Evolutionary conservation across 2,888 invertebrate genomes (phyloP).

Genomic region (Cosmopolites sordidus): DNA sequence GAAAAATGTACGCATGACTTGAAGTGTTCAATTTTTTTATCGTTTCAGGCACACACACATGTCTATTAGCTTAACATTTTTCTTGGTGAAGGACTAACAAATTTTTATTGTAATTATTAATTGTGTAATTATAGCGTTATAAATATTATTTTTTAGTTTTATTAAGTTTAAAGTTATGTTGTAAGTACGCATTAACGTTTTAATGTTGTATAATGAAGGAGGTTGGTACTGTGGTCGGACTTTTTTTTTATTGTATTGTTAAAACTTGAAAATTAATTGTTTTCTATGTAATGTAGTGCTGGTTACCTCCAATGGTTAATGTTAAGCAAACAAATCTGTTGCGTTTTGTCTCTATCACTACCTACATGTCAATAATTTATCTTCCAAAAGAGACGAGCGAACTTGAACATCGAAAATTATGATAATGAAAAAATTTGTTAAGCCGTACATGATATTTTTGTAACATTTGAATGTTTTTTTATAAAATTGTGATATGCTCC

Average conservation of each 20-base stretch:
- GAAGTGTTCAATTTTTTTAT: neutral
- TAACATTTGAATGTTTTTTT: slow-evolving; percentile 5
- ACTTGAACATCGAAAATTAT: slow-evolving; percentile 23
- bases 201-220: slow-evolving; percentile 24
- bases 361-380: slow-evolving; percentile 12
- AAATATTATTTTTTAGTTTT: slow-evolving; percentile 36
- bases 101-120: slow-evolving; percentile 40
- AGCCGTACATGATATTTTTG: slow-evolving; percentile 21
- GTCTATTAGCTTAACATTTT: slow-evolving; percentile 41
- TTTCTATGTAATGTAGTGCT: slow-evolving; percentile 10
- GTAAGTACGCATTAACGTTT: slow-evolving; percentile 27
- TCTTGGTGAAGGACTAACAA: slow-evolving; percentile 50
- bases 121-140: slow-evolving; percentile 44
- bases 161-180: slow-evolving; percentile 43
- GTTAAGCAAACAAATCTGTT: slow-evolving; percentile 30
- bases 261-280: slow-evolving; percentile 12
- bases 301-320: slow-evolving; percentile 42
- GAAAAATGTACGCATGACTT: neutral
- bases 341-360: slow-evolving; percentile 13
- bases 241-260: slow-evolving; percentile 22
- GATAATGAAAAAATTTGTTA: slow-evolving; percentile 16
- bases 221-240: slow-evolving; percentile 46
- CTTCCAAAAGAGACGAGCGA: slow-evolving; percentile 14
- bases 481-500: slow-evolving; percentile 28
- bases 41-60: neutral